Evolutionary conservation across 53 echinoderm and acorn worm genomes (phyloP), one percentile per base, ranked within the genome.

Genomic region (Antedon mediterranea): DNA sequence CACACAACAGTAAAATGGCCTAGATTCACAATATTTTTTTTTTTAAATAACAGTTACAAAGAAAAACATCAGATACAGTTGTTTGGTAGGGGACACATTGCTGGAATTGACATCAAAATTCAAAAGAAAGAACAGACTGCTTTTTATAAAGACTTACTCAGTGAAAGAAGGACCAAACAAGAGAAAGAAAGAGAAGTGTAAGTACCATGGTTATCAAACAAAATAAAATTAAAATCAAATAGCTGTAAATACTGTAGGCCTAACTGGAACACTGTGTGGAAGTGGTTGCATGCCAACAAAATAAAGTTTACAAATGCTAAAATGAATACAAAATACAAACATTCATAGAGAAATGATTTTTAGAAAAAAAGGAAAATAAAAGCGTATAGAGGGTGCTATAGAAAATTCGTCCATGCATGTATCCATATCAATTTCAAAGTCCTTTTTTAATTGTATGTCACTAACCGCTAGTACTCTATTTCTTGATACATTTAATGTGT

Each of bases 101-200:
- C 90, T 28, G 98, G 98, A 7, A 86, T 98, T 18, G 98, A 98
- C 81, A 89, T 98, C 82, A 98, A 98, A 57, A 82, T 86, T 29
- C 98, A 98, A 83, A 98, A 98, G 84, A 98, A 98, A 34, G 85
- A 84, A 43, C 85, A 89, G 27, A 81, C 88, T 70, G 86, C 86
- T 80, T 98, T 98, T 77, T 93, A 98, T 73, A 75, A 86, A 0
- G 90, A 93, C 3, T 72, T 98, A 27, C 78, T 98, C 18, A 87
- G 88, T 73, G 82, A 84, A 29, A 81, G 93, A 32, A 77, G 98
- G 42, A 83, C 98, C 0, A 83, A 89, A 32, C 86, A 90, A 80
- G 92, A 98, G 73, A 98, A 98, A 75, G 92, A 98, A 31, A 92
- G 93, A 75, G 92, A 98, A 43, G 88, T 80, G 98, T 98, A 72